Conservation (phyloP, 2,888 invertebrate species). For the Melanophora roralis region DNA sequence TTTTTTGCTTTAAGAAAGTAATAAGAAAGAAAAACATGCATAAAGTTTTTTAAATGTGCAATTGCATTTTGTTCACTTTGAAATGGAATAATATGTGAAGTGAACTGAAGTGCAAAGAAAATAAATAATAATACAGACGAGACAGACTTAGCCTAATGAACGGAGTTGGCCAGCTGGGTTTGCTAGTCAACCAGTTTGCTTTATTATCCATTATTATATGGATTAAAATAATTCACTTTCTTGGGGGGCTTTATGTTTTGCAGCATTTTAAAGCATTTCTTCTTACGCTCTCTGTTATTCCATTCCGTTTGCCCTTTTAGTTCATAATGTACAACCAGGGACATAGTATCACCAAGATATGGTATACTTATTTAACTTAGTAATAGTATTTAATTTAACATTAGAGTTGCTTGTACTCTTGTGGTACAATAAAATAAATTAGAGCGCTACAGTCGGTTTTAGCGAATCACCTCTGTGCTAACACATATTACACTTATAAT, state of each 20-base stretch:
- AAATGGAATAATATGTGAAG: slow-evolving; percentile 1
- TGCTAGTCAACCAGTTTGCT: slow-evolving; percentile 60
- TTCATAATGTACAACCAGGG: neutral
- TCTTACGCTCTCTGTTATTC: slow-evolving; percentile 16
- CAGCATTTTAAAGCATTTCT: slow-evolving; percentile 20
- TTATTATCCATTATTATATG: slow-evolving; percentile 66
- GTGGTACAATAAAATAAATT: neutral
- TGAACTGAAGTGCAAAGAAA: slow-evolving; percentile 20
- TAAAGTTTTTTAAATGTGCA: slow-evolving; percentile 47
- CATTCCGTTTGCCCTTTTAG: slow-evolving; percentile 43
- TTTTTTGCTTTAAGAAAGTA: neutral
- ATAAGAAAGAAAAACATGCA: neutral
- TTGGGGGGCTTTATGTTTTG: slow-evolving; percentile 60
- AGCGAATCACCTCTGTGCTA: too few species aligned
- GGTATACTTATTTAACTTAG: neutral
- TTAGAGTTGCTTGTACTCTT: slow-evolving; percentile 19
- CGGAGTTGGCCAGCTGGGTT: slow-evolving; percentile 63
- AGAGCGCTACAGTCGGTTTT: too few species aligned
- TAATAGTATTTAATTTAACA: slow-evolving; percentile 46
- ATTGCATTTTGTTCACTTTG: slow-evolving; percentile 56
- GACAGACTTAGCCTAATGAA: neutral
- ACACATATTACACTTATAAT: too few species aligned
- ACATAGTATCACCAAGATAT: slow-evolving; percentile 20
- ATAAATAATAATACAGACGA: neutral
- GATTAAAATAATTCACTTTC: slow-evolving; percentile 68